Evolutionary conservation across 2,797 vertebrate genomes (phyloP).

Genomic region (Dendrocincla tyrannina): DNA sequence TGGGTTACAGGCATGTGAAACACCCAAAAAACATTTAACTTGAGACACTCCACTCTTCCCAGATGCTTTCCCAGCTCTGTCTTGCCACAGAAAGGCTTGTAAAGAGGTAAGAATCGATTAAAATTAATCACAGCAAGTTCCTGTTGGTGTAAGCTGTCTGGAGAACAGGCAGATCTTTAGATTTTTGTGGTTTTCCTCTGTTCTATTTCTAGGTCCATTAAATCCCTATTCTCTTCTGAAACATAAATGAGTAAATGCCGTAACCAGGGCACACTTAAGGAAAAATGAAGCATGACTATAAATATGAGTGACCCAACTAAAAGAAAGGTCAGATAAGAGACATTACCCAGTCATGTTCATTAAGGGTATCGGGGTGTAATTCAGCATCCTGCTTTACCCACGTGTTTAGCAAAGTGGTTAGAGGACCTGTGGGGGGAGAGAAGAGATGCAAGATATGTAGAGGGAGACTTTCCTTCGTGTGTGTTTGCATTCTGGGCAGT

Average conservation of each 20-base stretch:
- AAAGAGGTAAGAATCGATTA: background rate
- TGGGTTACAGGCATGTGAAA: background rate
- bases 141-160: background rate
- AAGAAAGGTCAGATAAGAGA: constrained; percentile 16
- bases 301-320: background rate
- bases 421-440: background rate
- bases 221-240: background rate
- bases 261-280: background rate
- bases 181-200: background rate
- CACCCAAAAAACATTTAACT: background rate
- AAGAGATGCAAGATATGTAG: background rate
- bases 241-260: background rate
- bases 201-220: constrained; percentile 36
- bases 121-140: background rate
- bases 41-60: background rate
- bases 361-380: background rate
- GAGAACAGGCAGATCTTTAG: background rate
- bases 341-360: background rate
- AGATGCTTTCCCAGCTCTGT: background rate
- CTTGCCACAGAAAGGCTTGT: background rate
- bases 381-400: background rate
- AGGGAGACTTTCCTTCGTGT: rapidly evolving
- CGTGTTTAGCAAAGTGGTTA: background rate
- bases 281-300: background rate
- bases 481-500: background rate